Base-by-base conservation (phyloP, 2,113 vertebrate species). In the Ranitomeya imitator region DNA sequence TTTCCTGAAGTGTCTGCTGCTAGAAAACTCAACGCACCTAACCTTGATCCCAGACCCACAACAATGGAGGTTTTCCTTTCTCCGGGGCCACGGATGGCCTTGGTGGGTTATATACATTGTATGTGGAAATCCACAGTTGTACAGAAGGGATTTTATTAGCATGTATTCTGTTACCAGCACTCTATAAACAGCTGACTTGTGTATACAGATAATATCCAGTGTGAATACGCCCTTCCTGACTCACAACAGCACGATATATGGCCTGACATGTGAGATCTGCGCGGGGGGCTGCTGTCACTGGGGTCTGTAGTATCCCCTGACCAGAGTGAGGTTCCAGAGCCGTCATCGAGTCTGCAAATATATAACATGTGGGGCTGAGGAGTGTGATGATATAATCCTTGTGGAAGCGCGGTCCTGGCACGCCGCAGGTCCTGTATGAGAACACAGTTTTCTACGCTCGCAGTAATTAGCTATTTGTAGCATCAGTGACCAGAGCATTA, bases 381-480 rank as follows among this genome's bases (percentile, higher is more conserved):
- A 85, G 51, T 57, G 65, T 73, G 65, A 85, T 52, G 57, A 59
- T 55, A 19, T 71, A 85, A 85, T 85, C 83, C 83, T 23, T 71
- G 51, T 67, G 81, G 63, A 69, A 54, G 23, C 21, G 4, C 21
- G 16, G 57, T 59, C 54, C 67, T 85, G 83, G 67, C 65, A 73
- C 7, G n/a, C 63, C 8, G 19, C 37, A 52, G 4, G 23, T 52
- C 37, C 61, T 54, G 37, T 69, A 67, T 10, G 8, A 59, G n/a
- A 74, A 74, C 52, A 57, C 23, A 52, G 52, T 67, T 67, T 26
- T 14, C 18, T 85, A 74, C n/a, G 23, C 51, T 85, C 71, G 65
- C 83, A 54, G 51, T 85, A 85, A 74, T 73, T 73, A 85, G 67
- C 51, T 71, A 69, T 85, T 74, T 85, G 52, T 55, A 54, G 63